Base-by-base conservation (phyloP, 2,797 vertebrate species). In the Myripristis murdjan region DNA sequence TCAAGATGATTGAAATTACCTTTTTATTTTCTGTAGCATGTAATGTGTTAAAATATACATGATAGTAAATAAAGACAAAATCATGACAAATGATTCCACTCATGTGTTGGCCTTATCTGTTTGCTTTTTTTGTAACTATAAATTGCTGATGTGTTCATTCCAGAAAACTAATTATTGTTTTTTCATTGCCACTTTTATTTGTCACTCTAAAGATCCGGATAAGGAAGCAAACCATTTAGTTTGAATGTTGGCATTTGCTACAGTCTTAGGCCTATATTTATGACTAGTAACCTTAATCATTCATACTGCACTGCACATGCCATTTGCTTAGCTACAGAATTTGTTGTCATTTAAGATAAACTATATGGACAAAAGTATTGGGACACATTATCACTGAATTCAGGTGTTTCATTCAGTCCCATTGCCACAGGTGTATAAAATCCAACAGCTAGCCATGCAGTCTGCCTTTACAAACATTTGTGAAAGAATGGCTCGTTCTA, bases 11-110 rank as follows among this genome's bases (percentile, higher is more conserved):
- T 95, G 92, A 95, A 94, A 93, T 86, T 78, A 88, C 89, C 79
- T 92, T 94, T 96, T 96, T 94, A 95, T 94, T 94, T 96, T 96
- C 96, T 93, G 95, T 97, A 98, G 96, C 96, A 97, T 97, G 97
- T 98, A 97, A 95, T 96, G 94, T 97, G 96, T 97, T 96, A 95
- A 95, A 93, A 96, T 95, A 96, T 91, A 94, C 95, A 92, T 53
- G 33, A 64, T 97, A 96, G 95, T 95, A 96, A 98, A 98, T 97
- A 97, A 98, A 98, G 92, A 93, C 87, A 93, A 94, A 93, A 75
- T 75, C 82, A 89, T 96, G 93, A 94, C 91, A 95, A 92, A 94
- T 85, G 22, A 85, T 26, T 51, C 39, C 51, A 37, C 39, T 5
- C 16, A 35, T 64, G 51, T 44, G 3, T 46, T 56, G 31, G 18